phyloP scores from a whole-genome alignment of 2,888 invertebrate species.

The Biston stratarius region DNA sequence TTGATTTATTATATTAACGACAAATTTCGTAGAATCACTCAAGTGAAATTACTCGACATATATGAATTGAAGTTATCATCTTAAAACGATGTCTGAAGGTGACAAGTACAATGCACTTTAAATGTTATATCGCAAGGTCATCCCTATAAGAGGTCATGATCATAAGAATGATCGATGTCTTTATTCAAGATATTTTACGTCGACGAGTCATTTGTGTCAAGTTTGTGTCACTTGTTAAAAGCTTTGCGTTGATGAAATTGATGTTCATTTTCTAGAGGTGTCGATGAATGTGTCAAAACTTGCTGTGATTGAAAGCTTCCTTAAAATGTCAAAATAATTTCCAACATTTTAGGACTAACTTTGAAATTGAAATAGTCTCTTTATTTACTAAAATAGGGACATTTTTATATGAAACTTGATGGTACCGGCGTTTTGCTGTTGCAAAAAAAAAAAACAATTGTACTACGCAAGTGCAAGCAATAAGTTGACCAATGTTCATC shows the following conservation, averaged over 20 bases:
- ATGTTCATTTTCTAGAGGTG: conserved; percentile 33
- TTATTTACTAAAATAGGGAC: too few species aligned
- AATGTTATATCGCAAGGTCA: conserved; percentile 5
- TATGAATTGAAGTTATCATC: background rate
- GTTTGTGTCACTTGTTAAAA: conserved; percentile 30
- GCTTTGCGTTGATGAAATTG: conserved; percentile 26
- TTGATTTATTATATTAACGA: conserved; percentile 1
- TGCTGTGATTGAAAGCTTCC: conserved; percentile 35
- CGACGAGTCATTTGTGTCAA: conserved; percentile 26
- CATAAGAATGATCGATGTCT: conserved; percentile 14
- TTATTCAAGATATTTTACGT: conserved; percentile 9
- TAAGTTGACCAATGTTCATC: too few species aligned
- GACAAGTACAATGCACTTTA: conserved; percentile 11
- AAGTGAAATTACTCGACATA: background rate
- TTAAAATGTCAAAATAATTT: conserved; percentile 31
- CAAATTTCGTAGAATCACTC: conserved; percentile 6
- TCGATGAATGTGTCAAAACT: conserved; percentile 34
- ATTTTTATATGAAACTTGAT: too few species aligned
- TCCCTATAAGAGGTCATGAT: conserved; percentile 1
- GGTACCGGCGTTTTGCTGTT: too few species aligned
- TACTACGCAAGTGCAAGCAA: too few species aligned
- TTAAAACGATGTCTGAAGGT: conserved; percentile 19
- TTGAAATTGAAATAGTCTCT: conserved; percentile 21
- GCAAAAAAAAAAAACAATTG: too few species aligned
- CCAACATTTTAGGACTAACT: conserved; percentile 13